Evolutionary conservation across 2,113 vertebrate genomes (phyloP), one percentile per base, ranked within the genome.

Genomic region (Acanthochromis polyacanthus): DNA sequence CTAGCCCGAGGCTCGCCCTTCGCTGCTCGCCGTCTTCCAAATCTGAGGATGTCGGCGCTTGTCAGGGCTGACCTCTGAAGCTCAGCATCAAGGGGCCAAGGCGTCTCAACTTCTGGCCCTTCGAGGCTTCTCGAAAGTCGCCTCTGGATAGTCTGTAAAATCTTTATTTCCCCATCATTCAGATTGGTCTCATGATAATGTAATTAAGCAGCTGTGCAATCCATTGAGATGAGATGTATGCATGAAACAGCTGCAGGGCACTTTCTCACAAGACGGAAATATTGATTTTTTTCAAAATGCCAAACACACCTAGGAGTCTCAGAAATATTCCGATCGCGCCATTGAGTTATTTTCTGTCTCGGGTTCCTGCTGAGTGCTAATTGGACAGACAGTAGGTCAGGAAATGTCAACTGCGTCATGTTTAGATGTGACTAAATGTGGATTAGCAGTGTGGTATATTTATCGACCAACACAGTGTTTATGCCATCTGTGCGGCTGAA

Each of bases 1-100:
- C 45, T 38, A 63, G 81, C 88, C 75, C 0, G 59, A 75, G 81
- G 75, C 50, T 1, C 12, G 58, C 59, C 71, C 76, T 80, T 79
- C 17, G 8, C 53, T 0, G 20, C 43, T 65, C 25, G 36, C 40
- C 46, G 63, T 46, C 20, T 19, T 0, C 5, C 22, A 3, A 50
- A 73, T 68, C 75, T 58, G 61, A 78, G 56, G 19, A 78, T 38
- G 82, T 69, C n/a, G 17, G 40, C 3, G 28, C 45, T 66, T 1
- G 32, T 78, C 63, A 53, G 0, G 20, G n/a, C 45, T 71, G 72
- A 84, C 78, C 81, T 81, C 88, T 50, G 61, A 45, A 25, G 58
- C 50, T 57, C 65, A 25, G 19, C 2, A 28, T 36, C 38, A 38
- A 53, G 60, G 40, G 48, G 56, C 46, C 22, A 25, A 16, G 3